These are phyloP conservation scores for Caenorhabditis afra DNA, from an alignment of 2,888 invertebrate species.

Conservation along the genomic window DNA sequence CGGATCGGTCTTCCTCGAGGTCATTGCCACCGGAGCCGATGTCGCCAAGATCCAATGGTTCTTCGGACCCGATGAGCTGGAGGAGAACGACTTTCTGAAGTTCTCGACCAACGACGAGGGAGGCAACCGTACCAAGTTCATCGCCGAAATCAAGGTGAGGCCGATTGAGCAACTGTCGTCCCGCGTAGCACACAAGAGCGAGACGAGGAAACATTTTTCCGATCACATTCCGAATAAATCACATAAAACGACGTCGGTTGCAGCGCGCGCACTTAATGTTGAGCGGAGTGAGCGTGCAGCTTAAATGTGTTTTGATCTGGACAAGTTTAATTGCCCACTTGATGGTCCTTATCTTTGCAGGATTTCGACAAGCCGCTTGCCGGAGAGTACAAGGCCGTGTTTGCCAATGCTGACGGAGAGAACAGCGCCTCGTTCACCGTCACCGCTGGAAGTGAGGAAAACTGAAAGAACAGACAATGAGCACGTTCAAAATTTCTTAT, in stretches of 20 bases:
- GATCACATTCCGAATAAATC: slow-evolving; percentile 47
- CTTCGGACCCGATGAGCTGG: slow-evolving; percentile 76
- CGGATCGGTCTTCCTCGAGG: slow-evolving; percentile 78
- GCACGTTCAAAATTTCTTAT: too few species aligned
- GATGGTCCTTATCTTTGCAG: slow-evolving; percentile 57
- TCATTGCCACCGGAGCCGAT: slow-evolving; percentile 75
- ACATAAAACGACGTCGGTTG: slow-evolving; percentile 41
- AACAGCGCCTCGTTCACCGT: slow-evolving; percentile 79
- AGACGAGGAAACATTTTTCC: not conserved
- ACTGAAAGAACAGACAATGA: not conserved
- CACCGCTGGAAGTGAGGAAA: slow-evolving; percentile 77
- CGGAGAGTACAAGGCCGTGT: slow-evolving; percentile 79
- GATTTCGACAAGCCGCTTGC: slow-evolving; percentile 80
- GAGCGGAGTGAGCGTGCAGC: too few species aligned
- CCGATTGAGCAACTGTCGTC: slow-evolving; percentile 7
- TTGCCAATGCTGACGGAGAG: slow-evolving; percentile 76
- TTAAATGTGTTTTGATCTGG: slow-evolving; percentile 22
- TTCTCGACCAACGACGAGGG: slow-evolving; percentile 77
- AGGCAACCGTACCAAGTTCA: slow-evolving; percentile 75
- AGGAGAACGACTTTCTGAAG: slow-evolving; percentile 72
- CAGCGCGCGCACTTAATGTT: slow-evolving; percentile 1
- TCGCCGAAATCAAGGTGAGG: slow-evolving; percentile 78
- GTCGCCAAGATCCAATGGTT: slow-evolving; percentile 78
- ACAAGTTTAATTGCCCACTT: slow-evolving; percentile 25
- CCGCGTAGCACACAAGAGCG: not conserved